phyloP scores from a whole-genome alignment of 2,888 invertebrate genomes.

The Trypoxylon attenuatum region DNA sequence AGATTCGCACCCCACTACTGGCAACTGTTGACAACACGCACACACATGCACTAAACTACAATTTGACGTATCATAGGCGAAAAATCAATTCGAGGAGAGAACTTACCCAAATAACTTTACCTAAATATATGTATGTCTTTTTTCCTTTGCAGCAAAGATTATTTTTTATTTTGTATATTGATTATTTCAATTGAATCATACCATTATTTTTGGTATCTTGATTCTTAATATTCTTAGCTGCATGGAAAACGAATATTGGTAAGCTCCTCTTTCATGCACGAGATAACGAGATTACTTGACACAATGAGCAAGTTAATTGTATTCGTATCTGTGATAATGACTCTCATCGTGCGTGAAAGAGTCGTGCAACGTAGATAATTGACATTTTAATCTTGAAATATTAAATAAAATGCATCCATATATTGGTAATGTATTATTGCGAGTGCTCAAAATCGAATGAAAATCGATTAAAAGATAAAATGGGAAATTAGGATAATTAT shows the following conservation, averaged over 20 bases:
- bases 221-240: neutral
- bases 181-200: neutral
- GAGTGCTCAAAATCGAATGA: too few relatives aligned
- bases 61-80: slow-evolving; percentile 19
- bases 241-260: neutral
- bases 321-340: too few relatives aligned
- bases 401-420: neutral
- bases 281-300: neutral
- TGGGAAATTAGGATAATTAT: too few relatives aligned
- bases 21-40: slow-evolving; percentile 72
- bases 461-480: too few relatives aligned
- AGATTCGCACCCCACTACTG: slow-evolving; percentile 68
- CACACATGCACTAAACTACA: slow-evolving; percentile 70
- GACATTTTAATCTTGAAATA: neutral
- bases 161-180: neutral
- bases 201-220: neutral
- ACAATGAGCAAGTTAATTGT: too few relatives aligned
- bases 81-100: neutral
- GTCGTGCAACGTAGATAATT: neutral
- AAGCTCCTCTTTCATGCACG: neutral
- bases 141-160: neutral
- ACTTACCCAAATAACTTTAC: neutral
- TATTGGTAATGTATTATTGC: too few relatives aligned
- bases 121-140: too few relatives aligned
- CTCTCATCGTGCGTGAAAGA: neutral